Evolutionary conservation across 2,888 invertebrate species (phyloP).

Genomic region (Macropis europaea): DNA sequence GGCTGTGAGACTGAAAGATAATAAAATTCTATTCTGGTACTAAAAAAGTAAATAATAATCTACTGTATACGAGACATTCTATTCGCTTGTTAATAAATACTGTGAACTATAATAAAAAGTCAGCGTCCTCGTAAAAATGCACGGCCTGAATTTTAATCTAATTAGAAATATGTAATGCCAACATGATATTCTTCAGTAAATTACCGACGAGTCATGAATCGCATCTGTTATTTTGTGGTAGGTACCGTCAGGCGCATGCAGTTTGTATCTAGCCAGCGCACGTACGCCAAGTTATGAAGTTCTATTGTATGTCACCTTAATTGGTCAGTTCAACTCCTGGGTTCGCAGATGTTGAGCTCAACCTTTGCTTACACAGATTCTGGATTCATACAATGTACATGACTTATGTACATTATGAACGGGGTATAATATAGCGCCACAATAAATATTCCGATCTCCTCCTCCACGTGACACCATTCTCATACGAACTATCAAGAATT

Average conservation of each 20-base stretch:
- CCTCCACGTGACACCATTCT: constrained; percentile 1
- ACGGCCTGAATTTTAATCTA: too few relatives aligned
- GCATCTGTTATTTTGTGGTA: not conserved
- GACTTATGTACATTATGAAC: constrained; percentile 1
- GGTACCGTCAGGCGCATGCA: not conserved
- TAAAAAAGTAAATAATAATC: too few relatives aligned
- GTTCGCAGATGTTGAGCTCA: not conserved
- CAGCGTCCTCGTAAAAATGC: too few relatives aligned
- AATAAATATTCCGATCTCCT: constrained; percentile 32
- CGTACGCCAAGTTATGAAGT: not conserved
- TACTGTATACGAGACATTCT: too few relatives aligned
- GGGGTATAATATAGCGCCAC: not conserved
- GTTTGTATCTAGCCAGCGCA: not conserved
- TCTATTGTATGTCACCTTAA: constrained; percentile 13
- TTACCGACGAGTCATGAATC: not conserved
- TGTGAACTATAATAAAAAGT: too few relatives aligned
- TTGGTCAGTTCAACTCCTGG: constrained; percentile 9
- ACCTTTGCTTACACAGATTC: constrained; percentile 8
- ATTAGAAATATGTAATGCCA: too few relatives aligned
- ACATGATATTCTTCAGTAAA: too few relatives aligned
- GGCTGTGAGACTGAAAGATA: too few relatives aligned
- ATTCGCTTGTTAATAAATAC: too few relatives aligned
- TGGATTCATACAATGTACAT: constrained; percentile 19
- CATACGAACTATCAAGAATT: not conserved
- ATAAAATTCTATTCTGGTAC: too few relatives aligned